phyloP scores from a whole-genome alignment of 2,888 invertebrate genomes.

The Chironomus riparius region DNA sequence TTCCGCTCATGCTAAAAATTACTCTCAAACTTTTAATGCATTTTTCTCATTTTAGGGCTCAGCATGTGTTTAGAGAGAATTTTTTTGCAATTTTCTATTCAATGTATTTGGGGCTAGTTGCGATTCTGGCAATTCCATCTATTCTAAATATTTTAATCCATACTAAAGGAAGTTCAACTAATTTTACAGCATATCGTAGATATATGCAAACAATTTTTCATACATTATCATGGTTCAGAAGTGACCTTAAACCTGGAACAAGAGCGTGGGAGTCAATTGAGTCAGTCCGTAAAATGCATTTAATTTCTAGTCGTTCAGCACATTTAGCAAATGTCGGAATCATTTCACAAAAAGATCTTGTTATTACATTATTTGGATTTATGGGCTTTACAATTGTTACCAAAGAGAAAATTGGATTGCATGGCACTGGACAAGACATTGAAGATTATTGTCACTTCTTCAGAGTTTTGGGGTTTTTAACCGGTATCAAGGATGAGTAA shows the following conservation, averaged over 20 bases:
- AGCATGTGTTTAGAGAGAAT: constrained; percentile 60
- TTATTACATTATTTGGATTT: constrained; percentile 22
- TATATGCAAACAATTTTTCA: constrained; percentile 73
- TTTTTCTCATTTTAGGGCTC: constrained; percentile 49
- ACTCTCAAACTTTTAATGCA: neutral
- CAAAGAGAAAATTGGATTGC: neutral
- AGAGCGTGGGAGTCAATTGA: constrained; percentile 59
- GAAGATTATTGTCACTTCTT: constrained; percentile 11
- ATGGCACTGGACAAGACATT: neutral
- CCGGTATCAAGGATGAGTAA: constrained; percentile 18
- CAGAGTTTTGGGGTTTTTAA: constrained; percentile 7
- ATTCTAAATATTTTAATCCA: constrained; percentile 61
- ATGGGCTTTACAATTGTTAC: constrained; percentile 2
- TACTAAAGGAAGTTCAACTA: constrained; percentile 60
- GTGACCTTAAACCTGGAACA: constrained; percentile 53
- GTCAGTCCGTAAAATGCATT: constrained; percentile 57
- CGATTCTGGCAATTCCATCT: constrained; percentile 64
- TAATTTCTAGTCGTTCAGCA: constrained; percentile 49
- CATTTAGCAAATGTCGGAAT: constrained; percentile 44
- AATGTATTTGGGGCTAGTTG: constrained; percentile 67
- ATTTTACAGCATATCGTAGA: constrained; percentile 59
- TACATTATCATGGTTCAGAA: constrained; percentile 67
- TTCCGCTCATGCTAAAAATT: neutral
- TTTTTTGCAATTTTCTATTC: constrained; percentile 59
- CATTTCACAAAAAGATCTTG: constrained; percentile 18